These are phyloP conservation scores for Oreonectes daqikongensis DNA, from an alignment of 2,797 vertebrate genomes.

Conservation along the genomic window DNA sequence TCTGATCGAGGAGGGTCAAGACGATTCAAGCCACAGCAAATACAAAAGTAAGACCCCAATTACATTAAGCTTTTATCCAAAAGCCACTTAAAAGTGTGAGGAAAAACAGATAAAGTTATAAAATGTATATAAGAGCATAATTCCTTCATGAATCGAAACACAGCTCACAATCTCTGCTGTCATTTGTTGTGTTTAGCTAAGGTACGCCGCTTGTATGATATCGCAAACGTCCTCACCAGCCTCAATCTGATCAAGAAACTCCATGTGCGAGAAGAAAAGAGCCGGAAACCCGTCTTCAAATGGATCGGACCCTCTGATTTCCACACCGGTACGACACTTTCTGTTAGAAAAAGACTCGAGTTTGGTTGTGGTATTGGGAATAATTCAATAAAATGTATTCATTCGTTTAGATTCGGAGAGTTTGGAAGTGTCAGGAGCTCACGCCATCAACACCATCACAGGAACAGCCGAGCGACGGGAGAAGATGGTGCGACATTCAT, in stretches of 20 bases:
- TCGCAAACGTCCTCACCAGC: slow-evolving; percentile 95
- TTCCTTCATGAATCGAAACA: background rate
- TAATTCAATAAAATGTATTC: background rate
- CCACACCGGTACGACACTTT: slow-evolving; percentile 3
- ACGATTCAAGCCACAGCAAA: slow-evolving; percentile 92
- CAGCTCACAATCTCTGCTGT: slow-evolving; percentile 44
- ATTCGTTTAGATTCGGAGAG: slow-evolving; percentile 13
- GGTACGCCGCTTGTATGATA: slow-evolving; percentile 94
- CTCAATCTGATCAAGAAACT: slow-evolving; percentile 95
- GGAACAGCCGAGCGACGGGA: slow-evolving; percentile 62
- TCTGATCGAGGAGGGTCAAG: slow-evolving; percentile 92
- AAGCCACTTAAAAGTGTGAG: no score
- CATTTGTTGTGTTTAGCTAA: slow-evolving; percentile 80
- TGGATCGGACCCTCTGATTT: slow-evolving; percentile 89
- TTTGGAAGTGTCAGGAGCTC: slow-evolving; percentile 11
- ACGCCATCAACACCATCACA: background rate
- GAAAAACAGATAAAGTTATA: no score
- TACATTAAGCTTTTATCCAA: no score
- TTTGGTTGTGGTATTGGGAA: background rate
- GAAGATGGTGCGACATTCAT: slow-evolving; percentile 77
- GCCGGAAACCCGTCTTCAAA: slow-evolving; percentile 92
- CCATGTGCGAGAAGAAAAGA: slow-evolving; percentile 88
- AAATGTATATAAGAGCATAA: no score
- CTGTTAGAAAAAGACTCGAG: background rate
- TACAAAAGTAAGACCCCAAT: slow-evolving; percentile 89